These are phyloP conservation scores for Carassius carassius DNA, from an alignment of 2,113 vertebrate species.

Conservation along the genomic window DNA sequence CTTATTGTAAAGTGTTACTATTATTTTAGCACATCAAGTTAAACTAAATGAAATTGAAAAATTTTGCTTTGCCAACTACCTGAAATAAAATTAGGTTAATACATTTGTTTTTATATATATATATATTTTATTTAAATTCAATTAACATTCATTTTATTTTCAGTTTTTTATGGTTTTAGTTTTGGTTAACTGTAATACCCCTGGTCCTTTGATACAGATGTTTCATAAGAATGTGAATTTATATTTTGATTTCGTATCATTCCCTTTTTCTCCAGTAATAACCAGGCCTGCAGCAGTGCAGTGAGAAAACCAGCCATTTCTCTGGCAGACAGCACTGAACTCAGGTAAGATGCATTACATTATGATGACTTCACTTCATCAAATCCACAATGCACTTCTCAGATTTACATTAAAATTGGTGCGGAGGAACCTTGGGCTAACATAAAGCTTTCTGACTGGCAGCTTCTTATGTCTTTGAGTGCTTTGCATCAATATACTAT, in stretches of 20 bases:
- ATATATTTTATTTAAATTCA: no score
- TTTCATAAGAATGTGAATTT: background rate
- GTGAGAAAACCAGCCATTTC: conserved; percentile 94
- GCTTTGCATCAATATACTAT: conserved; percentile 1
- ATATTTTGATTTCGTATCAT: background rate
- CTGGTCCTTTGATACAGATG: background rate
- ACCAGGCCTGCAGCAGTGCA: conserved; percentile 90
- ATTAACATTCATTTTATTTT: no score
- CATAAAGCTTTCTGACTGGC: background rate
- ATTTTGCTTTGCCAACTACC: no score
- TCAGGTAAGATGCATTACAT: conserved; percentile 79
- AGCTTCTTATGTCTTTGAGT: background rate
- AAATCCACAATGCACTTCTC: conserved; percentile 11
- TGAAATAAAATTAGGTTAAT: no score
- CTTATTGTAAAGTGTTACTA: no score
- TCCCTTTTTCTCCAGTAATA: conserved; percentile 80
- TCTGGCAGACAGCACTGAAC: conserved; percentile 94
- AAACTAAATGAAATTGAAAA: no score
- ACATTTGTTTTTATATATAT: no score
- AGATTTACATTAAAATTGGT: conserved; percentile 19
- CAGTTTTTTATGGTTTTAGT: no score
- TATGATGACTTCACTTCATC: conserved; percentile 15
- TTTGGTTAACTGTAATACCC: no score
- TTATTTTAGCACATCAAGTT: no score
- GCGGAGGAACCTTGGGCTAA: no score